A percentile compares a stretch with the other conserved stretches of the same genome.
These are phyloP conservation scores for Arothron firmamentum DNA, from an alignment of 2,113 vertebrate species.

Conservation along the genomic window DNA sequence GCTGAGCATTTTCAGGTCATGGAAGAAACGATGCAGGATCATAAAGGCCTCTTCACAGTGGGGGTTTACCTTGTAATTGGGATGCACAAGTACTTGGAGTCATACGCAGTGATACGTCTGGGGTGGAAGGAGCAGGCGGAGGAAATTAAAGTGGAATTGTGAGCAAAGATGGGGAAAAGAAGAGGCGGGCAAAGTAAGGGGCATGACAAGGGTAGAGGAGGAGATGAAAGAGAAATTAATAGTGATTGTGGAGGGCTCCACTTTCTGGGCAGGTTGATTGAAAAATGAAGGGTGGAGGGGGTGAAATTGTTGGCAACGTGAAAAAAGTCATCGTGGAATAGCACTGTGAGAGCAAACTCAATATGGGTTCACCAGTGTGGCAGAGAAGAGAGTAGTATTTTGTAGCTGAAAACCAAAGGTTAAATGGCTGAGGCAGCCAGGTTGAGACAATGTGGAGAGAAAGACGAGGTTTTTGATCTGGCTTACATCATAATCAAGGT, in stretches of 20 bases:
- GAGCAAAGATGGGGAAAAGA: background rate
- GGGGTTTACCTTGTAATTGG: constrained; percentile 57
- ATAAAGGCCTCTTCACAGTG: constrained; percentile 24
- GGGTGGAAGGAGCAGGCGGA: constrained; percentile 6
- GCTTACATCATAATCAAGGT: constrained; percentile 34
- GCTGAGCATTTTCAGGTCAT: constrained; percentile 40
- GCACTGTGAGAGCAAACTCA: constrained; percentile 33
- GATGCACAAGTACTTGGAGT: constrained; percentile 43
- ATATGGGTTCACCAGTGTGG: constrained; percentile 21
- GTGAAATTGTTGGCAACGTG: constrained; percentile 4
- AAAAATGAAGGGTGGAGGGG: constrained; percentile 25
- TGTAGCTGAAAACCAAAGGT: constrained; percentile 9
- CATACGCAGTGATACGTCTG: background rate
- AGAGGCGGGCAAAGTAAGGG: background rate
- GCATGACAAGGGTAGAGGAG: background rate
- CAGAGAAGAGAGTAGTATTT: constrained; percentile 14
- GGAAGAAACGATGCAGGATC: constrained; percentile 13
- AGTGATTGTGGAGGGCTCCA: constrained; percentile 5
- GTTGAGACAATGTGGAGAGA: background rate
- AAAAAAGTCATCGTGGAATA: constrained; percentile 20
- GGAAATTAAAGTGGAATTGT: constrained; percentile 27
- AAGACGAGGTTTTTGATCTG: constrained; percentile 25
- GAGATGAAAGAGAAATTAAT: background rate
- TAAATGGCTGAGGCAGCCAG: too few species aligned
- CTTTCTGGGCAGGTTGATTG: constrained; percentile 22